Evolutionary conservation across 2,888 invertebrate species (phyloP).

Genomic region (Thelaira solivaga): DNA sequence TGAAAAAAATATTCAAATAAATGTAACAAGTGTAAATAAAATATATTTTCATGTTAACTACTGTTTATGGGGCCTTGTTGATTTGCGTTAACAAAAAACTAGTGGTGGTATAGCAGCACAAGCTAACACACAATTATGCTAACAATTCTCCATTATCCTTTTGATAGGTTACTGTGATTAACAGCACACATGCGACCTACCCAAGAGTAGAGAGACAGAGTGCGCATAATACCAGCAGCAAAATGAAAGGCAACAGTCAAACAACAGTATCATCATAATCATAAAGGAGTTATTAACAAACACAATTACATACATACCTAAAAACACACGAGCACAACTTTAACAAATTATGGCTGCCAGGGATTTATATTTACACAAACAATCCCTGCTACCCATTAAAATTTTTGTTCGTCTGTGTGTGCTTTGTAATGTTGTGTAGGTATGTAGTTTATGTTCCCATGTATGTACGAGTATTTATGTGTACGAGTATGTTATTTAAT

Average conservation of each 20-base stretch:
- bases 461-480: neutral
- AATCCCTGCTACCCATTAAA: neutral
- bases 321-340: neutral
- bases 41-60: slow-evolving; percentile 23
- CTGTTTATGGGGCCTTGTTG: neutral
- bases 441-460: slow-evolving; percentile 14
- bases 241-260: slow-evolving; percentile 12
- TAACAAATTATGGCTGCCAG: slow-evolving; percentile 28
- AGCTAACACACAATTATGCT: neutral
- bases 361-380: slow-evolving; percentile 38
- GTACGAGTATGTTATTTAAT: slow-evolving; percentile 2
- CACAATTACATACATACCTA: neutral
- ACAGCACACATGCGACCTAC: slow-evolving; percentile 34
- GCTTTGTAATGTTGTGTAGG: neutral
- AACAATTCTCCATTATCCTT: slow-evolving; percentile 38
- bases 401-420: neutral
- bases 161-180: slow-evolving; percentile 45
- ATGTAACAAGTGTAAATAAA: slow-evolving; percentile 38
- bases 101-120: no score
- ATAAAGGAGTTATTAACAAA: slow-evolving; percentile 27
- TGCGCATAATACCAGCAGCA: slow-evolving; percentile 20
- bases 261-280: slow-evolving; percentile 30
- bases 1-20: neutral
- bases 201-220: no score
- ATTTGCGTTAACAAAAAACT: slow-evolving; percentile 24